Percentiles rank a stretch among this genome's conserved stretches.
Conservation (phyloP, 2,888 invertebrate genomes). For the Cheilosia scutellata region DNA sequence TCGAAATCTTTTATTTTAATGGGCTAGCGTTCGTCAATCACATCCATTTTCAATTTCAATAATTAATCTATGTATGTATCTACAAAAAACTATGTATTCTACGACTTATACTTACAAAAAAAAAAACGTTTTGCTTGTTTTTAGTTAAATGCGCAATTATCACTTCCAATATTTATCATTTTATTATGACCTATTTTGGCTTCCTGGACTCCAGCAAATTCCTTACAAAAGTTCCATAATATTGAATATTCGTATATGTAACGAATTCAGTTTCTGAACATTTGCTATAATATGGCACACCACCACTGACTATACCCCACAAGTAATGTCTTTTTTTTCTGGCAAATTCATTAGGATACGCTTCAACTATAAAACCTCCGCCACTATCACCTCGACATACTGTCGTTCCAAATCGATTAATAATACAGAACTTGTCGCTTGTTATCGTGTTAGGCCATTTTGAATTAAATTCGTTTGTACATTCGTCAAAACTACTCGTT, state of each 20-base stretch:
- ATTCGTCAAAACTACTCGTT: constrained; percentile 71
- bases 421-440: constrained; percentile 82
- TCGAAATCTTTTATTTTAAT: too few relatives aligned
- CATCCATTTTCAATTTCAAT: too few relatives aligned
- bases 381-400: constrained; percentile 80
- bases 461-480: constrained; percentile 60
- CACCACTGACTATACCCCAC: constrained; percentile 79
- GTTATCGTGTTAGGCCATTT: constrained; percentile 76
- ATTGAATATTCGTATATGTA: constrained; percentile 76
- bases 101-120: too few relatives aligned
- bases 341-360: not conserved
- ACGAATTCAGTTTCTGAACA: constrained; percentile 47
- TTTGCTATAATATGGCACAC: constrained; percentile 37
- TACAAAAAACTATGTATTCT: too few relatives aligned
- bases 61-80: too few relatives aligned
- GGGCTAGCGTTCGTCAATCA: too few relatives aligned
- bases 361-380: constrained; percentile 78
- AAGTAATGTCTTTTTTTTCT: constrained; percentile 70
- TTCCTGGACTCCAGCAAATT: not conserved
- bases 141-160: too few relatives aligned
- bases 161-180: too few relatives aligned
- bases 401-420: constrained; percentile 70
- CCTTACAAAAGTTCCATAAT: constrained; percentile 25
- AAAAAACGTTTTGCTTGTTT: too few relatives aligned
- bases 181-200: too few relatives aligned